These are phyloP conservation scores for Miniopterus natalensis DNA, from an alignment of 2,113 vertebrate genomes.

Conservation along the genomic window DNA sequence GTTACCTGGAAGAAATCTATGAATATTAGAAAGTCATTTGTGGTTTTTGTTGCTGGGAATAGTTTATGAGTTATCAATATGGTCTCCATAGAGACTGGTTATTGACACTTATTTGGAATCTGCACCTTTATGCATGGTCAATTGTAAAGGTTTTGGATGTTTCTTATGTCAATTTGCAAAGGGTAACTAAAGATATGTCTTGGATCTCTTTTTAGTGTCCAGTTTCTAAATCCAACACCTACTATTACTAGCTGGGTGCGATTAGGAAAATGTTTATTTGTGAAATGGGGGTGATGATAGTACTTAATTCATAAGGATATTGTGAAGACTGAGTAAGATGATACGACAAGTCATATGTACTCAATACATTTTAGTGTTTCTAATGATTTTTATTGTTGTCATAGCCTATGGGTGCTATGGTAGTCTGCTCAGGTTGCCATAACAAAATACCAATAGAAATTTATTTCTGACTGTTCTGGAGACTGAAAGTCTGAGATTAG, in stretches of 20 bases:
- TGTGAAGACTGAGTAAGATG: not conserved
- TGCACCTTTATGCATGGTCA: not conserved
- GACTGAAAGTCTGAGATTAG: not conserved
- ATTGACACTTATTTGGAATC: constrained; percentile 25
- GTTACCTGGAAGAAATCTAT: not conserved
- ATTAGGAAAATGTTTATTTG: not conserved
- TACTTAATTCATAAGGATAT: not conserved
- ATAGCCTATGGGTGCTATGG: not conserved
- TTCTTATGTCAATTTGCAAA: not conserved
- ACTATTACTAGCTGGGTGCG: not conserved
- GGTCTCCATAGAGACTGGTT: not conserved
- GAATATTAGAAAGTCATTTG: not conserved
- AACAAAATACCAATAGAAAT: not conserved
- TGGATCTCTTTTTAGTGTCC: not conserved
- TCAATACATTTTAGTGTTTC: not conserved
- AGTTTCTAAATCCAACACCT: not conserved
- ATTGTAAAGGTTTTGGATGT: constrained; percentile 24
- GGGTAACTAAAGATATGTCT: not conserved
- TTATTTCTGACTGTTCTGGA: not conserved
- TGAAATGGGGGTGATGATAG: not conserved
- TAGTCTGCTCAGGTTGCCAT: not conserved
- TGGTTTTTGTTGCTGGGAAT: not conserved
- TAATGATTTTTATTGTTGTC: constrained; percentile 7
- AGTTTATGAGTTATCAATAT: not conserved
- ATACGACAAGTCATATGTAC: not conserved